Percentiles rank a stretch among this genome's conserved stretches.
Conservation (phyloP, 2,797 vertebrate genomes). For the Discoglossus pictus region DNA sequence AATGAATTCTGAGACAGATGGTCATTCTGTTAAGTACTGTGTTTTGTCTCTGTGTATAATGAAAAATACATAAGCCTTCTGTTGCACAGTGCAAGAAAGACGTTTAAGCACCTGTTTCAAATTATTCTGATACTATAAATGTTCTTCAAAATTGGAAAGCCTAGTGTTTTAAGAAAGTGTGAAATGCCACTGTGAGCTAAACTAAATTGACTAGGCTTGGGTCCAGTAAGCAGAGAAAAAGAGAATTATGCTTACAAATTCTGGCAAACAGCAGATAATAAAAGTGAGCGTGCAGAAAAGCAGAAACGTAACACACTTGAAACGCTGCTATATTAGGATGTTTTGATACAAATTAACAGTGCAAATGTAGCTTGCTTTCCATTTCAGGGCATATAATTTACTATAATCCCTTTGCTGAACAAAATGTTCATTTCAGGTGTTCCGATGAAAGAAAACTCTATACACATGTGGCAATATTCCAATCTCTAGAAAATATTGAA, state of each 20-base stretch:
- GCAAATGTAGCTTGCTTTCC: constrained; percentile 26
- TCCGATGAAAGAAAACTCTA: constrained; percentile 33
- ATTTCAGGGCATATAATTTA: constrained; percentile 5
- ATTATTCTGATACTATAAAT: constrained; percentile 65
- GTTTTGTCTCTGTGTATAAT: constrained; percentile 61
- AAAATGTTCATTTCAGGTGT: constrained; percentile 13
- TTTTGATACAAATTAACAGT: constrained; percentile 44
- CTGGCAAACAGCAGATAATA: constrained; percentile 57
- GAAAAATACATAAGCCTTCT: constrained; percentile 73
- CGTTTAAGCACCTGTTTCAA: constrained; percentile 70
- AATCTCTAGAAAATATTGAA: constrained; percentile 29
- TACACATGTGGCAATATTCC: constrained; percentile 22
- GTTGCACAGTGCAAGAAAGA: constrained; percentile 59
- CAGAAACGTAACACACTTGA: constrained; percentile 50
- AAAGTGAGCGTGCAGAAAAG: constrained; percentile 48
- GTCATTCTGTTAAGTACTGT: constrained; percentile 57
- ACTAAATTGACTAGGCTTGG: constrained; percentile 58
- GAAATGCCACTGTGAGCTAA: constrained; percentile 57
- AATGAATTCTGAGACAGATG: constrained; percentile 63
- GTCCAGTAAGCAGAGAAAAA: constrained; percentile 59
- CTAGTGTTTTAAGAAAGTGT: constrained; percentile 64
- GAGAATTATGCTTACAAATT: constrained; percentile 53
- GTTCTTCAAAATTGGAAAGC: constrained; percentile 63
- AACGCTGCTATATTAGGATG: constrained; percentile 42
- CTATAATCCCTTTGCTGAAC: background rate